Evolutionary conservation across 2,888 invertebrate genomes (phyloP), one percentile per base, ranked within the genome.

Genomic region (Pediacus dermestoides): DNA sequence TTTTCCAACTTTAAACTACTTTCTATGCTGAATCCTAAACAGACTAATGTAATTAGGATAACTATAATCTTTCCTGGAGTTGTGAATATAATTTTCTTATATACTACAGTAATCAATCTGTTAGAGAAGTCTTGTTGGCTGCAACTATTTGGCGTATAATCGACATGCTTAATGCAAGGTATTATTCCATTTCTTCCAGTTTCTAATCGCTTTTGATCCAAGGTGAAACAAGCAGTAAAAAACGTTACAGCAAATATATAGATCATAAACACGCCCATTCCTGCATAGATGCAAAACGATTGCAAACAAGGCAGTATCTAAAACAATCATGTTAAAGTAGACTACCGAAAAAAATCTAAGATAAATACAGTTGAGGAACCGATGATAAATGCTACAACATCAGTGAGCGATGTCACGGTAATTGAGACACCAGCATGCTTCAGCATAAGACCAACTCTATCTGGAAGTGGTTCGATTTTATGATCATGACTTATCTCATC

Each of bases 361-460:
- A 27, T 28, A 66, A 70, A 65, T 63, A 81, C 81, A 33, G 88
- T 88, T 10, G 83, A 80, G 16, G 87, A 80, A 22, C 88, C 88
- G 42, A 88, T 82, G 35, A 83, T 70, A 58, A 89, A 82, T 21
- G 88, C 88, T 15, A 85, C 77, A 32, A 88, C 81, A 64, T 89
- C 88, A 1, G 88, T 89, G 47, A 88, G 73, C 1, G 88, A 87
- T 3, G 89, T 89, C 12, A 89, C 82, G 1, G 84, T 85, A 46
- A 90, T 88, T 1, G 88, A 88, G 0, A 87, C 84, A 2, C 89
- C 89, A 3, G 88, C 88, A 61, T 88, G 86, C 63, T 82, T 79
- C 34, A 88, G 63, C 74, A 84, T 81, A 23, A 78, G 62, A 1
- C 81, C 88, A 34, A 88, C 73, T 66, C 76, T 76, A 53, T 81